Percentiles rank a stretch among this genome's conserved stretches.
These are phyloP conservation scores for Rhagoletis pomonella DNA, from an alignment of 1,140 invertebrate species.

Conservation along the genomic window DNA sequence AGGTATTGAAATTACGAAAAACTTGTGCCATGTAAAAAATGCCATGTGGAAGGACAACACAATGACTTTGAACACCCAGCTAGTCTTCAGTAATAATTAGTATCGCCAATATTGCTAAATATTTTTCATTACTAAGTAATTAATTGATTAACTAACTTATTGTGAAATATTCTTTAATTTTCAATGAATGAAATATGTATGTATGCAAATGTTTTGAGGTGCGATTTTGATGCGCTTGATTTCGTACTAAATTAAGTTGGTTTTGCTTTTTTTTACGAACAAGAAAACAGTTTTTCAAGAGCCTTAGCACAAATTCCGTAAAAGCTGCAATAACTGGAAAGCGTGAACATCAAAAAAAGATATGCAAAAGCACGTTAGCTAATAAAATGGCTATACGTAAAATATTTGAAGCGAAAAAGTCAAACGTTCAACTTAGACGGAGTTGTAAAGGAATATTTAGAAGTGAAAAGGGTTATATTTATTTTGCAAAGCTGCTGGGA, in stretches of 20 bases:
- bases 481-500: neutral
- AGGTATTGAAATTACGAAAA: too few relatives aligned
- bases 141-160: too few relatives aligned
- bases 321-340: constrained; percentile 40
- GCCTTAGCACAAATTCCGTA: constrained; percentile 58
- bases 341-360: constrained; percentile 41
- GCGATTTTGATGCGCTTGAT: constrained; percentile 35
- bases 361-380: constrained; percentile 36
- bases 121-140: too few relatives aligned
- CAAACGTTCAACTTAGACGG: neutral
- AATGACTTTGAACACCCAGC: too few relatives aligned
- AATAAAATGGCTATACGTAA: constrained; percentile 12
- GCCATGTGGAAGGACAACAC: too few relatives aligned
- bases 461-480: neutral
- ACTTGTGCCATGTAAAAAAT: too few relatives aligned
- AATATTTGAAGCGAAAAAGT: constrained; percentile 27
- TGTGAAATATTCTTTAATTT: neutral
- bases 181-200: neutral
- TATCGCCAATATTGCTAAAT: too few relatives aligned
- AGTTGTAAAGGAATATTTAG: neutral
- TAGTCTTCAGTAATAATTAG: too few relatives aligned
- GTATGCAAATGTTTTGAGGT: constrained; percentile 17
- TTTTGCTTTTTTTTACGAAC: constrained; percentile 9
- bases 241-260: neutral
- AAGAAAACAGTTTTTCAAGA: constrained; percentile 62